phyloP scores from a whole-genome alignment of 2,113 vertebrate genomes.

The Scomber colias region DNA sequence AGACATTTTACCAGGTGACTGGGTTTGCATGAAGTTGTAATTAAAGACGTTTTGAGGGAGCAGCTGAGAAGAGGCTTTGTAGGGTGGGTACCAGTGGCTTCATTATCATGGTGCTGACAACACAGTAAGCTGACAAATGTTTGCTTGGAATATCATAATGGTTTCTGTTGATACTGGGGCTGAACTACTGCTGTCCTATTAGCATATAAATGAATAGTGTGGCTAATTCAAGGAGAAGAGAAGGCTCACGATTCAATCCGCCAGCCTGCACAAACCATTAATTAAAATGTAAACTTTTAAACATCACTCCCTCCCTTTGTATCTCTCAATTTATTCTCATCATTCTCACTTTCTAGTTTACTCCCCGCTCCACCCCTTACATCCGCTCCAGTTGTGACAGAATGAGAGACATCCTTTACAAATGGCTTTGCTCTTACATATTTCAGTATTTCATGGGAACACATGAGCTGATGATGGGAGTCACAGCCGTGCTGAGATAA shows the following conservation, averaged over 20 bases:
- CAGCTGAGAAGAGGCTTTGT: constrained; percentile 58
- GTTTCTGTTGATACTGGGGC: constrained; percentile 66
- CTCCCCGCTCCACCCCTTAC: constrained; percentile 24
- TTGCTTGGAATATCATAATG: constrained; percentile 77
- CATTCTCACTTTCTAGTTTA: constrained; percentile 35
- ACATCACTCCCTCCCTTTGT: constrained; percentile 42
- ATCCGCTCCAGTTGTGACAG: constrained; percentile 51
- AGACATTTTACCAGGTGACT: constrained; percentile 73
- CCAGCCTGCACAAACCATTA: constrained; percentile 31
- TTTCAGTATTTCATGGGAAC: constrained; percentile 69
- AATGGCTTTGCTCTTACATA: constrained; percentile 32
- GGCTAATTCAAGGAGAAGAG: constrained; percentile 70
- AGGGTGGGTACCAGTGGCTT: constrained; percentile 60
- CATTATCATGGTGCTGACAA: constrained; percentile 74
- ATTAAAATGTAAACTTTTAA: constrained; percentile 67
- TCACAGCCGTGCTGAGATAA: not conserved
- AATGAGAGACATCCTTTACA: constrained; percentile 44
- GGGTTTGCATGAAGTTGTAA: constrained; percentile 69
- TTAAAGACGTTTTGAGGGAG: constrained; percentile 72
- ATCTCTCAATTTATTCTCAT: constrained; percentile 15
- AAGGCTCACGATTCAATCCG: constrained; percentile 53
- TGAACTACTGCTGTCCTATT: constrained; percentile 70
- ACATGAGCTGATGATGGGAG: constrained; percentile 45
- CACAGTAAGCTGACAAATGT: constrained; percentile 80
- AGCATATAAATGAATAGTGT: constrained; percentile 80